Evolutionary conservation across 2,888 invertebrate genomes (phyloP).

Genomic region (Archaeoteleia sp.): DNA sequence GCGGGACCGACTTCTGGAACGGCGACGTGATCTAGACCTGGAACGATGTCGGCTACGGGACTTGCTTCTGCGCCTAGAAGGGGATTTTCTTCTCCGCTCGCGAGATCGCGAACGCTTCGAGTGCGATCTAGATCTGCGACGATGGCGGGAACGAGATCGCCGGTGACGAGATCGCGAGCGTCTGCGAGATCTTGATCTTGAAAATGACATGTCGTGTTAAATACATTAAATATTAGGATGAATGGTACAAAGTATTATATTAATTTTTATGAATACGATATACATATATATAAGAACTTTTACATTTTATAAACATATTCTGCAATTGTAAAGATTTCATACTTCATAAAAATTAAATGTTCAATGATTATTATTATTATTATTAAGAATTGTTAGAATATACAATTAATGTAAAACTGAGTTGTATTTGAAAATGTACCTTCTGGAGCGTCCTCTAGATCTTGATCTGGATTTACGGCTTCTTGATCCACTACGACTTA

Average conservation of each 20-base stretch:
- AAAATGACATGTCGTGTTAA: conserved; percentile 1
- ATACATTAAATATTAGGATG: neutral
- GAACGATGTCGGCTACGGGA: conserved; percentile 74
- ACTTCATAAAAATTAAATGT: no score
- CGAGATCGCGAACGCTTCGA: conserved; percentile 72
- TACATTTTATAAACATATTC: no score
- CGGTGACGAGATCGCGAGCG: conserved; percentile 72
- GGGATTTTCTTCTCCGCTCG: conserved; percentile 69
- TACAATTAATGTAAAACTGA: no score
- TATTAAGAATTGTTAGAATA: no score
- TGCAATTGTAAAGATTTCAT: no score
- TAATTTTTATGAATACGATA: no score
- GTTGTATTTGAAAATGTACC: conserved; percentile 21
- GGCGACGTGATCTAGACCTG: conserved; percentile 73
- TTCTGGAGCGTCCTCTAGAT: conserved; percentile 75
- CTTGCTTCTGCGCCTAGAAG: conserved; percentile 71
- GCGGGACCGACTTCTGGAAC: conserved; percentile 60
- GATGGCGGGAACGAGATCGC: conserved; percentile 72
- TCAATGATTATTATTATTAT: no score
- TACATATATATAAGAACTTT: no score
- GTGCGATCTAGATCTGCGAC: conserved; percentile 78
- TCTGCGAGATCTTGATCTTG: conserved; percentile 75
- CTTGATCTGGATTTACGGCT: conserved; percentile 79
- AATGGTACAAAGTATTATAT: neutral
- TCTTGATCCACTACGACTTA: conserved; percentile 78